Percentiles rank a stretch among this genome's conserved stretches.
Evolutionary conservation across 2,888 invertebrate species (phyloP).

Genomic region (Pristionchus japonicus): DNA sequence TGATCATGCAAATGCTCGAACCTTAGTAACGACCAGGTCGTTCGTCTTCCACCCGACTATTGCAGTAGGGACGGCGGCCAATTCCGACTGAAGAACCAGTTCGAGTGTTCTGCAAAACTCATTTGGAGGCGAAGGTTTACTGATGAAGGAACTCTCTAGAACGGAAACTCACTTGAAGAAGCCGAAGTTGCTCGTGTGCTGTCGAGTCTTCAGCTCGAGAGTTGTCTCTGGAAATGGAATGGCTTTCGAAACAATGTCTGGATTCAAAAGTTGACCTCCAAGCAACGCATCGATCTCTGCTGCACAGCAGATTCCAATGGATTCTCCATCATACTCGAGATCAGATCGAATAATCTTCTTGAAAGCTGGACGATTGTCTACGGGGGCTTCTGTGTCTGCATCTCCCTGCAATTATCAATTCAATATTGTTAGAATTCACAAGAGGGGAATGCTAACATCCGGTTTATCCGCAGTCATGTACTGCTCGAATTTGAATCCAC

Average conservation of each 20-base stretch:
- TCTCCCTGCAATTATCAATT: neutral
- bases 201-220: neutral
- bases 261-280: neutral
- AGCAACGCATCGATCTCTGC: neutral
- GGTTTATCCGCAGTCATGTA: conserved; percentile 17
- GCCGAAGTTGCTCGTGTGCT: neutral
- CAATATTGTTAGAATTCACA: neutral
- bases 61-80: neutral
- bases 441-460: neutral
- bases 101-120: neutral
- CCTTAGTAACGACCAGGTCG: neutral
- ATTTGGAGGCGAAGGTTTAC: neutral
- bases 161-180: neutral
- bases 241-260: no score
- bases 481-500: neutral
- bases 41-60: neutral
- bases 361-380: neutral
- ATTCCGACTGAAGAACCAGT: neutral
- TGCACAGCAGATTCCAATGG: neutral
- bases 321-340: neutral
- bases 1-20: neutral
- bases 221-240: neutral
- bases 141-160: no score
- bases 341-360: neutral
- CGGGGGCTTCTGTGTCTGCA: neutral